Evolutionary conservation across 2,797 vertebrate genomes (phyloP), one percentile per base, ranked within the genome.

Genomic region (Avahi laniger): DNA sequence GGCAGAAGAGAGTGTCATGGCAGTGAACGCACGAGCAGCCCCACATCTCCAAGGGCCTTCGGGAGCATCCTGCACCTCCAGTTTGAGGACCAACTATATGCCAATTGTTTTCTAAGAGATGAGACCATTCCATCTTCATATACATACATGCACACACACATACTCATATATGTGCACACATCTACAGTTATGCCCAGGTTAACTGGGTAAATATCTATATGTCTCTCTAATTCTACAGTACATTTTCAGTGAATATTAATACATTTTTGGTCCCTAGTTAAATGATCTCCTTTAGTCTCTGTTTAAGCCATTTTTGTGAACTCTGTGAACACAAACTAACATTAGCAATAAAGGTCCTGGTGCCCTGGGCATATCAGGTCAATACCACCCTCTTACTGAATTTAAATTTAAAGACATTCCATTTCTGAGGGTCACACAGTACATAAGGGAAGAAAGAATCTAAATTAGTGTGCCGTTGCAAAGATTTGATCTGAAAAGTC

Each of bases 61-160:
- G 6, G n/a, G 38, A 43, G 67, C 9, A 0, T 2, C 52, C 7
- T 3, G 12, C 4, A 1, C 15, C 24, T 1, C 17, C 30, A 0
- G 0, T 87, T 33, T 18, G 48, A 90, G 35, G 1, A 73, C 67
- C 11, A 18, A 14, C 9, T 18, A 1, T 2, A 6, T 5, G 5
- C 11, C 8, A 15, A 14, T 2, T 4, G 13, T 57, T 50, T 80
- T 30, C 65, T 38, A n/a, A 48, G 15, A n/a, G 15, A 30, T 41
- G 12, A 38, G 43, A 2, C 1, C 5, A 10, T 11, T 15, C n/a
- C n/a, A 0, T 50, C 41, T 54, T 35, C 7, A 63, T 5, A 24
- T 3, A 33, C 0, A 0, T 6, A 61, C 28, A 57, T 4, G 46
- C 28, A 83, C 11, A 50, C 10, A 38, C 11, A n/a, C 57, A 33